Base-by-base conservation (phyloP, 2,888 invertebrate species). In the Harpalus rufipes region DNA sequence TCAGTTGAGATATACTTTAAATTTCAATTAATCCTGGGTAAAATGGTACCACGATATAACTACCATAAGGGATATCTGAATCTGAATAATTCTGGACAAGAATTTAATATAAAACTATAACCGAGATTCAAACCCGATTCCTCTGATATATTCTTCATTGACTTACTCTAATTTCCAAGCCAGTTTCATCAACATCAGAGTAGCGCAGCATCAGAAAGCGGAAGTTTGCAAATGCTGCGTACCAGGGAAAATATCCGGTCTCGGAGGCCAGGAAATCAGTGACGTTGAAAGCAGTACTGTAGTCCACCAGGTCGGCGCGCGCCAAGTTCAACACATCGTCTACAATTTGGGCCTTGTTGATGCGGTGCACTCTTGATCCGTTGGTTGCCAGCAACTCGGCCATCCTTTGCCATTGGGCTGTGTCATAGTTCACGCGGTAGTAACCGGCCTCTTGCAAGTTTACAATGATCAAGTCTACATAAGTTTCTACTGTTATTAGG, bases 251-350 rank as follows among this genome's bases (percentile, higher is more conserved):
- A 88, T 96, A 96, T 12, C 94, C 93, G 0, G 90, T 92, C 90
- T 96, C 96, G 7, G 93, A 91, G 80, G 91, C 90, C 86, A 98
- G 91, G 91, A 96, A 98, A 0, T 93, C 92, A 0, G 95, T 92
- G 25, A 96, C 92, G 14, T 93, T 91, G 63, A 97, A 92, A 0
- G 95, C 94, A 14, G 92, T 90, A 0, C 90, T 89, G 88, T 96
- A 96, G 0, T 90, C 88, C 86, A 95, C 91, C 18, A 93, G 87
- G 1, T 93, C 93, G n/a, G 94, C 93, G 72, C 95, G 93, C n/a
- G 96, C 96, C 84, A 96, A 92, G 90, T 94, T 94, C 87, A 96
- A 92, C 0, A 95, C 92, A 90, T 98, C 98, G 88, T 97, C 96
- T 12, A 98, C 93, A 25, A 95, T 92, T 92, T 93, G 96, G 3